phyloP scores from a whole-genome alignment of 2,888 invertebrate genomes.

The Bombyx huttoni region DNA sequence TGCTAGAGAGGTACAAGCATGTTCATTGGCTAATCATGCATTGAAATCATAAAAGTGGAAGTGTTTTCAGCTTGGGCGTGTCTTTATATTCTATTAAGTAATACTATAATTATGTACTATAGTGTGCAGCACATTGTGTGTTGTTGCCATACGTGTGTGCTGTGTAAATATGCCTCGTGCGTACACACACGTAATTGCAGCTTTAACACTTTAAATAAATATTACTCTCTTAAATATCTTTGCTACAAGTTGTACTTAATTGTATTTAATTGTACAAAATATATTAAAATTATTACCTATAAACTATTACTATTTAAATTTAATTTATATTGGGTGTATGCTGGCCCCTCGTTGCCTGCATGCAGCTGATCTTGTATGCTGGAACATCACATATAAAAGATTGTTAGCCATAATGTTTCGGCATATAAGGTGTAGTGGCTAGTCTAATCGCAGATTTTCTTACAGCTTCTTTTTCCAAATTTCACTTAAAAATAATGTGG shows the following conservation, averaged over 20 bases:
- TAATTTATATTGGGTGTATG: constrained; percentile 69
- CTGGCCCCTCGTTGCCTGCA: constrained; percentile 65
- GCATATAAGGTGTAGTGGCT: constrained; percentile 70
- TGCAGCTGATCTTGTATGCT: constrained; percentile 70
- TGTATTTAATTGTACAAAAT: constrained; percentile 80
- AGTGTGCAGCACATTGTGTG: constrained; percentile 67
- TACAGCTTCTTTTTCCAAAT: constrained; percentile 71
- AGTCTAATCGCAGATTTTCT: constrained; percentile 73
- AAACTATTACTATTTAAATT: constrained; percentile 60
- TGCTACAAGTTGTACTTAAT: constrained; percentile 80
- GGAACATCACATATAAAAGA: constrained; percentile 64
- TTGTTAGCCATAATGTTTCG: constrained; percentile 68
- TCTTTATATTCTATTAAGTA: constrained; percentile 70
- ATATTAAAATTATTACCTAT: constrained; percentile 74
- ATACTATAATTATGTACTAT: constrained; percentile 65
- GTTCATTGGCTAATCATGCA: constrained; percentile 74
- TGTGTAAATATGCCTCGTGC: constrained; percentile 71
- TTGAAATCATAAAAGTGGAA: constrained; percentile 68
- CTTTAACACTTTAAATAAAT: constrained; percentile 71
- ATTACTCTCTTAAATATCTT: constrained; percentile 75
- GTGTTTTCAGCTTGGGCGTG: constrained; percentile 68
- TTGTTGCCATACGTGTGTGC: constrained; percentile 67
- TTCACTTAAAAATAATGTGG: constrained; percentile 60
- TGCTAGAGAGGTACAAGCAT: constrained; percentile 66
- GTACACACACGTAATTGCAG: constrained; percentile 71